A percentile compares a stretch with the other conserved stretches of the same genome.
Evolutionary conservation across 2,797 vertebrate species (phyloP).

Genomic region (Bryconaethiops microstoma): DNA sequence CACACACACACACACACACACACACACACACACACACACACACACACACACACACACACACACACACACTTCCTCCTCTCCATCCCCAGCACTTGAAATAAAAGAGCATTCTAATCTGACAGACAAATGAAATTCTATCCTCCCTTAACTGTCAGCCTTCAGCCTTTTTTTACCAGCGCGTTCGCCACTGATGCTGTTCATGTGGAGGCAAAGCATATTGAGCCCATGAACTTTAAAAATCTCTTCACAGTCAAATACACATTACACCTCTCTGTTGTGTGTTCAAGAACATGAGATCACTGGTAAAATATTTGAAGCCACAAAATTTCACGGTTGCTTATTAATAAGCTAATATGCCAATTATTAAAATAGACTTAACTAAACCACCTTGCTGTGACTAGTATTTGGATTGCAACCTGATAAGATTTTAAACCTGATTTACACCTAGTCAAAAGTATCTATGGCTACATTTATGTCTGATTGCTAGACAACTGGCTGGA

Average conservation of each 20-base stretch:
- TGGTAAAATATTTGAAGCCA: not conserved
- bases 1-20: too few relatives aligned
- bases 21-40: too few relatives aligned
- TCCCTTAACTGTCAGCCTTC: constrained; percentile 56
- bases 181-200: not conserved
- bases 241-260: not conserved
- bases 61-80: constrained; percentile 54
- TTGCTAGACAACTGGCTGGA: too few relatives aligned
- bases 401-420: too few relatives aligned
- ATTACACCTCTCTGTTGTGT: not conserved
- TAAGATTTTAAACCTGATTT: too few relatives aligned
- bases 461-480: too few relatives aligned
- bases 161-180: constrained; percentile 47
- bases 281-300: not conserved
- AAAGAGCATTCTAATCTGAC: constrained; percentile 68
- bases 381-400: too few relatives aligned
- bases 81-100: constrained; percentile 47
- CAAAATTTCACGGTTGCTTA: too few relatives aligned
- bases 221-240: not conserved
- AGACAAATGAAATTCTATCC: constrained; percentile 66
- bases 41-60: too few relatives aligned
- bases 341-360: too few relatives aligned
- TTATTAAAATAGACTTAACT: too few relatives aligned
- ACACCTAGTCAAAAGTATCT: too few relatives aligned
- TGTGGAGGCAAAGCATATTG: not conserved